A percentile compares a stretch with the other conserved stretches of the same genome.
phyloP scores from a whole-genome alignment of 2,113 vertebrate species.

The Psilopsiagon aurifrons region DNA sequence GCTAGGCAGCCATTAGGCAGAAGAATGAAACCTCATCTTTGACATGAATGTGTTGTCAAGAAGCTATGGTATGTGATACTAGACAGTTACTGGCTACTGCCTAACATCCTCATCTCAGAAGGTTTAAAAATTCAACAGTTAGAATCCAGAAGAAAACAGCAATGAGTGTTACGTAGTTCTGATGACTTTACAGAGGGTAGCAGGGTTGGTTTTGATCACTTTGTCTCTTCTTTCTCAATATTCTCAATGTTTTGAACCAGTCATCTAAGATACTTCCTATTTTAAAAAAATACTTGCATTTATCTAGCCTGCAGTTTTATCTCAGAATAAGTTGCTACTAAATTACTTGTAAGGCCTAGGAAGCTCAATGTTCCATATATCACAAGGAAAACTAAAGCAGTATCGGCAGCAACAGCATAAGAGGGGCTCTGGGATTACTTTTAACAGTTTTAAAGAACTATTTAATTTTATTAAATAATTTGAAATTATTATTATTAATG shows the following conservation, averaged over 20 bases:
- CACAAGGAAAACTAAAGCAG: not conserved
- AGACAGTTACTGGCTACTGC: not conserved
- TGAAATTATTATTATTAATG: not conserved
- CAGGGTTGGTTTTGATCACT: accelerated
- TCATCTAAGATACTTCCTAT: not conserved
- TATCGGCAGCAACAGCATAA: not conserved
- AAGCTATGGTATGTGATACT: accelerated
- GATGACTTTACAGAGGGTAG: not conserved
- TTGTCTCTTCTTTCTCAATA: not conserved
- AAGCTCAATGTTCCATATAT: not conserved
- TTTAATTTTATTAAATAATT: not conserved
- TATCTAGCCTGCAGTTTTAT: not conserved
- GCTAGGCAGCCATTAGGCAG: not conserved
- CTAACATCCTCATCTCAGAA: not conserved
- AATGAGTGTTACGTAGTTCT: not conserved
- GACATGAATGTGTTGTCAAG: not conserved
- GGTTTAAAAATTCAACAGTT: not conserved
- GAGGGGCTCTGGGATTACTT: not conserved
- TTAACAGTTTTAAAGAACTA: not conserved
- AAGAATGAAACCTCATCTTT: not conserved
- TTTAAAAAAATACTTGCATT: not conserved
- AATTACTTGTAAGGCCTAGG: not conserved
- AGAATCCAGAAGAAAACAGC: not conserved
- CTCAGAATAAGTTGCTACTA: not conserved
- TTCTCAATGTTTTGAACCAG: not conserved